These are phyloP conservation scores for Fregata magnificens DNA, from an alignment of 2,113 vertebrate species.

Conservation along the genomic window DNA sequence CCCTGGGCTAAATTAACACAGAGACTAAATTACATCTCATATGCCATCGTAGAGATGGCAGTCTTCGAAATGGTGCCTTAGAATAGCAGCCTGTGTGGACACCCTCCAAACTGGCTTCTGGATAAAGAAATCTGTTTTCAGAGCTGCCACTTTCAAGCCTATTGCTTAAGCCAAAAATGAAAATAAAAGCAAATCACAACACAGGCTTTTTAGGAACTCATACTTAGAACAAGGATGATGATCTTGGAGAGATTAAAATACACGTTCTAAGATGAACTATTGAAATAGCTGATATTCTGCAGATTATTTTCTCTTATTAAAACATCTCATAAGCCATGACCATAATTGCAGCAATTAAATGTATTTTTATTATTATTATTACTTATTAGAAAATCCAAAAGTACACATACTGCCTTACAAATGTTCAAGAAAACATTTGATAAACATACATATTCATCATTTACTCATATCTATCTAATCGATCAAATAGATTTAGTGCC, in stretches of 20 bases:
- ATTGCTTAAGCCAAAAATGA: slow-evolving; percentile 59
- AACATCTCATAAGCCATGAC: neutral
- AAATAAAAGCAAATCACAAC: slow-evolving; percentile 54
- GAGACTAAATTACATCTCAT: slow-evolving; percentile 36
- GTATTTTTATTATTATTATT: neutral
- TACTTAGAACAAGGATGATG: neutral
- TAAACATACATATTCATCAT: neutral
- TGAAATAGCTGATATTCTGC: neutral
- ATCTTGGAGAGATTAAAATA: slow-evolving; percentile 32
- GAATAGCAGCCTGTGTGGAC: slow-evolving; percentile 60
- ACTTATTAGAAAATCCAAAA: neutral
- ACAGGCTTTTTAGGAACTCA: slow-evolving; percentile 49
- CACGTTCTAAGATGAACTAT: neutral
- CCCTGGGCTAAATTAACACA: slow-evolving; percentile 41
- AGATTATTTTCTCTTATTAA: neutral
- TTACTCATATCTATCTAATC: neutral
- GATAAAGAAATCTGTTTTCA: slow-evolving; percentile 77
- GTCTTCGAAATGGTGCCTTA: slow-evolving; percentile 46
- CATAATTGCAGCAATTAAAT: neutral
- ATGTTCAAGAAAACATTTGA: neutral
- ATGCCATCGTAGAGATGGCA: slow-evolving; percentile 50
- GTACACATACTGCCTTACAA: neutral
- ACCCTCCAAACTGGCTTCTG: slow-evolving; percentile 74
- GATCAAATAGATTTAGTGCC: slow-evolving; percentile 15
- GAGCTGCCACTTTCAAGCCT: slow-evolving; percentile 70